Evolutionary conservation across 2,797 vertebrate genomes (phyloP).

Genomic region (Telmatherina bonti): DNA sequence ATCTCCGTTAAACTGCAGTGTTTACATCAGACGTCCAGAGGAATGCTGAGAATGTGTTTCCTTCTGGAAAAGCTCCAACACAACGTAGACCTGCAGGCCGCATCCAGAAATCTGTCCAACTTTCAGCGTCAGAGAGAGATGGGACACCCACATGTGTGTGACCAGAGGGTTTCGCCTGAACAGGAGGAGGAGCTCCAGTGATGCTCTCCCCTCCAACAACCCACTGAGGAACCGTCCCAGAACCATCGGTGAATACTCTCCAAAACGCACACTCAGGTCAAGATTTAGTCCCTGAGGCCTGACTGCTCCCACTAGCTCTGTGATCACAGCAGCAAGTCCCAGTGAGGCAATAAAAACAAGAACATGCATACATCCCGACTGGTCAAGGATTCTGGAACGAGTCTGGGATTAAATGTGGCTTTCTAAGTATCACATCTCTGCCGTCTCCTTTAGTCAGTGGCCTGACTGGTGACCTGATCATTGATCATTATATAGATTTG

Average conservation of each 20-base stretch:
- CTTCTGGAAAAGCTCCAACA: background rate
- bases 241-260: slow-evolving; percentile 15
- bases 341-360: background rate
- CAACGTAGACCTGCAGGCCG: background rate
- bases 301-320: background rate
- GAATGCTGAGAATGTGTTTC: background rate
- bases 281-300: background rate
- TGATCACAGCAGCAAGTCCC: background rate
- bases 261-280: background rate
- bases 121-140: background rate
- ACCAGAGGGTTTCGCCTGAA: slow-evolving; percentile 14
- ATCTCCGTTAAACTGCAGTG: slow-evolving; percentile 1
- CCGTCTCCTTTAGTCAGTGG: no score
- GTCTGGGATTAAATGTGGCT: no score
- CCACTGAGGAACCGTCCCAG: slow-evolving; percentile 58
- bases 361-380: no score
- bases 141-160: background rate
- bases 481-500: no score
- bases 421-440: no score
- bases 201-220: slow-evolving; percentile 63
- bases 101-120: background rate
- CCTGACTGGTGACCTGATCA: no score
- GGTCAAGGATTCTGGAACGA: no score
- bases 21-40: background rate
- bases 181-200: slow-evolving; percentile 46